A percentile compares a stretch with the other conserved stretches of the same genome.
phyloP scores from a whole-genome alignment of 2,113 vertebrate genomes.

The Saccopteryx bilineata region DNA sequence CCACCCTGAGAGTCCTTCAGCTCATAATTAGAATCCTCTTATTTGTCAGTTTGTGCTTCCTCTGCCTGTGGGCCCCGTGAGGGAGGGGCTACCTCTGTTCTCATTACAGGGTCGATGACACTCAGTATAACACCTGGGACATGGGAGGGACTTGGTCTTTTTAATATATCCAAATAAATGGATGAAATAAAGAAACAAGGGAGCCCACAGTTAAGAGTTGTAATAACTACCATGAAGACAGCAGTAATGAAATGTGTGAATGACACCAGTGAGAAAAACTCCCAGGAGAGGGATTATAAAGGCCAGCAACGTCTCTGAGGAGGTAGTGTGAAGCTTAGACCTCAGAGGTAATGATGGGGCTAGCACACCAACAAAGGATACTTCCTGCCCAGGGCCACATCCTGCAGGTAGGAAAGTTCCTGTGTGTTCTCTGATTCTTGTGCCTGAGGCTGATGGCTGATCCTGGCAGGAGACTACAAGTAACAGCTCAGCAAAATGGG shows the following conservation, averaged over 20 bases:
- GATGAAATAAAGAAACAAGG: no score
- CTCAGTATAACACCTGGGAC: neutral
- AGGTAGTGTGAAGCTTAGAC: neutral
- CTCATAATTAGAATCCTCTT: neutral
- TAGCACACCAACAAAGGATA: no score
- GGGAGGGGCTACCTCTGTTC: accelerated
- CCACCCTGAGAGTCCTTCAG: neutral
- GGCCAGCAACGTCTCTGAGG: neutral
- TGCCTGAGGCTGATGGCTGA: neutral
- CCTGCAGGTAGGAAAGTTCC: neutral
- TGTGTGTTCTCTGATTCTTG: neutral
- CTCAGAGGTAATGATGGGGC: neutral
- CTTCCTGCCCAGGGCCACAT: no score
- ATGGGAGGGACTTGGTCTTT: neutral
- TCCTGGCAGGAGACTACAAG: neutral
- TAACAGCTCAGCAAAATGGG: neutral
- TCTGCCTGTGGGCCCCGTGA: neutral
- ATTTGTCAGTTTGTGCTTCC: neutral
- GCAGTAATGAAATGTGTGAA: neutral
- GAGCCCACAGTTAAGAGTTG: no score
- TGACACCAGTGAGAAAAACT: neutral
- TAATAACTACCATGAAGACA: no score
- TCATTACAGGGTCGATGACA: neutral
- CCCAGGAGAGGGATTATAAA: neutral
- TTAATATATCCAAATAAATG: no score